Evolutionary conservation across 1,140 invertebrate genomes (phyloP).

Genomic region (Brachionus calyciflorus): DNA sequence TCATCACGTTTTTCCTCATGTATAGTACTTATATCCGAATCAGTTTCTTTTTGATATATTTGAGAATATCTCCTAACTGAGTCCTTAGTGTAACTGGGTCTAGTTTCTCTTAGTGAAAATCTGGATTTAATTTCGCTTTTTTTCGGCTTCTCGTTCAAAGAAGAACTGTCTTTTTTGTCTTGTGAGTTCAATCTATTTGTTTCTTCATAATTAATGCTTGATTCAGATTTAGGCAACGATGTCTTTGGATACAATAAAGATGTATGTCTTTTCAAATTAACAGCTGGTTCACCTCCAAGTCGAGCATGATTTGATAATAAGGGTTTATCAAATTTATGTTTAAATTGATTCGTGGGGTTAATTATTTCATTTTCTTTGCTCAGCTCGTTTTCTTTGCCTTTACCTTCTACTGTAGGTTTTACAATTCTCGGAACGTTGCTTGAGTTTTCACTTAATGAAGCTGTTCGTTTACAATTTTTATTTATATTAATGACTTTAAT

Average conservation of each 20-base stretch:
- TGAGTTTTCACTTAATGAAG: neutral
- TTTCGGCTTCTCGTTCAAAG: neutral
- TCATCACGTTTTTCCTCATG: neutral
- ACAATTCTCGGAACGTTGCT: neutral
- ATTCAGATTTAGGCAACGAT: neutral
- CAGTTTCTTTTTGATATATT: constrained; percentile 16
- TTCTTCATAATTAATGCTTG: constrained; percentile 8
- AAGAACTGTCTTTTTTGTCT: neutral
- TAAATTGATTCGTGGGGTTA: neutral
- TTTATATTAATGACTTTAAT: constrained; percentile 10
- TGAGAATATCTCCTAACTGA: neutral
- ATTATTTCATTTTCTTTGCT: neutral
- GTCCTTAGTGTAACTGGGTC: constrained; percentile 2
- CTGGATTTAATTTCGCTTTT: constrained; percentile 12
- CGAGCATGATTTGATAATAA: neutral
- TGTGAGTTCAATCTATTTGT: neutral
- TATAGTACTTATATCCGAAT: constrained; percentile 10
- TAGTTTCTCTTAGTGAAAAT: constrained; percentile 1
- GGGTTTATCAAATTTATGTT: constrained; percentile 10
- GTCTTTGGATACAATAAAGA: neutral
- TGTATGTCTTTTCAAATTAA: neutral
- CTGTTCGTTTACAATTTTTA: neutral
- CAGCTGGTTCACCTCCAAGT: constrained; percentile 6
- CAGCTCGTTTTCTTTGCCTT: neutral
- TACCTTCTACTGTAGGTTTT: neutral